Conservation (phyloP, 2,797 vertebrate species). For the Pampus argenteus region DNA sequence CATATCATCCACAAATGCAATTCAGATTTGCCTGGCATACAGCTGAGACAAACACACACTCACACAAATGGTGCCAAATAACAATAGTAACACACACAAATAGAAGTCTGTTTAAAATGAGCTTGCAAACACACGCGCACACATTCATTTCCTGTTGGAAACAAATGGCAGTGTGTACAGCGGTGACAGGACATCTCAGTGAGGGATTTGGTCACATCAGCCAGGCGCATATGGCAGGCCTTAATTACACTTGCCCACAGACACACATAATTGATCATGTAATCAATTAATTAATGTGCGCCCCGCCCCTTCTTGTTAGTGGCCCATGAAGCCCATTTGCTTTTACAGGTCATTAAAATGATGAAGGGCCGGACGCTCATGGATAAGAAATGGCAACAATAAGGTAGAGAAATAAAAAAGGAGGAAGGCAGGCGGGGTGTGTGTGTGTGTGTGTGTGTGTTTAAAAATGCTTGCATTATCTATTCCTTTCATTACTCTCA, state of each 20-base stretch:
- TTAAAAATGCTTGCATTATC: constrained; percentile 44
- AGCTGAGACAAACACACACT: constrained; percentile 34
- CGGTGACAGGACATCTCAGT: constrained; percentile 58
- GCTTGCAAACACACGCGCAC: background rate
- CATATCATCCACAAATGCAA: constrained; percentile 39
- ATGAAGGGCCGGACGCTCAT: constrained; percentile 66
- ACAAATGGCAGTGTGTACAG: constrained; percentile 50
- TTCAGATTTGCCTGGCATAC: constrained; percentile 26
- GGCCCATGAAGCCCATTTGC: constrained; percentile 77
- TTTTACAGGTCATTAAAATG: constrained; percentile 82
- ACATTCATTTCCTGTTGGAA: constrained; percentile 41
- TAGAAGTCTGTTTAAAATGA: constrained; percentile 18
- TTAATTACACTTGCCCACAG: constrained; percentile 79
- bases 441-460: constrained; percentile 34
- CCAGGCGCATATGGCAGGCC: constrained; percentile 68
- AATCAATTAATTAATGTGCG: constrained; percentile 81
- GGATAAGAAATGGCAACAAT: constrained; percentile 62
- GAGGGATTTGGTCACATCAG: constrained; percentile 72
- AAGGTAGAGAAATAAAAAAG: constrained; percentile 33
- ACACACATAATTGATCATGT: constrained; percentile 81
- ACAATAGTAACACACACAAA: constrained; percentile 45
- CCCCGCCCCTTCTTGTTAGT: constrained; percentile 58
- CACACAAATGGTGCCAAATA: constrained; percentile 29
- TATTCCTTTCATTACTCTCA: constrained; percentile 48
- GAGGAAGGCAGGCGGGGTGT: constrained; percentile 13